Evolutionary conservation across 2,888 invertebrate species (phyloP), one percentile per base, ranked within the genome.

Genomic region (Vesta saturnalis): DNA sequence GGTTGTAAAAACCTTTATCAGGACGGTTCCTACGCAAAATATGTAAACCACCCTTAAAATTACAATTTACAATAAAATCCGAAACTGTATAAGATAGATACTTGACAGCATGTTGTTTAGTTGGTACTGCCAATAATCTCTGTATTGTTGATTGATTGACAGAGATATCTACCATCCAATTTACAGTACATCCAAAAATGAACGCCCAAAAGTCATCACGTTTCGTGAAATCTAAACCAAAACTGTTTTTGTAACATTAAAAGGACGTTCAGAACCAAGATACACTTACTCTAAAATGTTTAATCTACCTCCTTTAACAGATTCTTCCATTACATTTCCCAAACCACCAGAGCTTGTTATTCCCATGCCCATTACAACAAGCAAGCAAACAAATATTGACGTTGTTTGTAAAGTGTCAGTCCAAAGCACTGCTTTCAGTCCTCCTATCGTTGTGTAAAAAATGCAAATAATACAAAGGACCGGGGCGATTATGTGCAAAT

Each of bases 391-490:
- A 8, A 86, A 76, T 64, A 87, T 87, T 0, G 90, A 86, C 6
- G 87, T 82, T 54, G 90, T 88, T 65, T 91, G 90, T 57, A 88
- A 78, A 4, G 87, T 85, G 69, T 88, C 88, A 1, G 91, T 88
- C 84, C 90, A 89, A 1, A 91, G 89, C 1, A 92, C 89, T 1
- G 91, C 91, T 78, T 89, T 85, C 30, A 91, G 79, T 2, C 91
- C 91, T 43, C 90, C 93, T 46, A 93, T 80, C 0, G 92, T 90
- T 1, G 92, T 92, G 76, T 94, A 92, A 55, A 93, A 91, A 19
- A 92, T 92, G 78, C 93, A 94, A 0, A 91, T 86, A 1, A 89
- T 83, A 76, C 92, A 92, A 10, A 92, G 87, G 0, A 91, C 85
- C 0, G 91, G 88, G 1, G 91, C 89, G 39, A 93, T 87, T 0